phyloP scores from a whole-genome alignment of 2,888 invertebrate genomes.

The Drosophila paranaensis region DNA sequence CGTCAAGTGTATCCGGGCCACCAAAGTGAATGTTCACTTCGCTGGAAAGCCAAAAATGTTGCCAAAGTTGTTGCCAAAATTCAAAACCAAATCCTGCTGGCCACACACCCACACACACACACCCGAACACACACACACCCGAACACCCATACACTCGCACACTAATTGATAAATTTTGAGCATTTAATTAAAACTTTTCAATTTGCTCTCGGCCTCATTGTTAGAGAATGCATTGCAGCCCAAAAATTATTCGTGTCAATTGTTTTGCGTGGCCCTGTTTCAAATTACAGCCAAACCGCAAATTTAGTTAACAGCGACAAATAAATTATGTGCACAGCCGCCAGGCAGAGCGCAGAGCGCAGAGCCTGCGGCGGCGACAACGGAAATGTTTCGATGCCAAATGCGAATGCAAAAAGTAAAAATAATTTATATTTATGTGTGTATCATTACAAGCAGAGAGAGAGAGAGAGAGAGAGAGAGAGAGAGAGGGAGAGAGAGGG shows the following conservation, averaged over 20 bases:
- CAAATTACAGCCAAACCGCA: constrained; percentile 62
- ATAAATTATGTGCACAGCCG: constrained; percentile 61
- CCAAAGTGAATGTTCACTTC: constrained; percentile 40
- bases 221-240: constrained; percentile 32
- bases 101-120: constrained; percentile 13
- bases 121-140: not conserved
- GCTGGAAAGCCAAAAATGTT: constrained; percentile 22
- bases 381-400: constrained; percentile 45
- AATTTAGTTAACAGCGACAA: constrained; percentile 67
- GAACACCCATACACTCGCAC: not conserved
- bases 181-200: constrained; percentile 74
- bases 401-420: constrained; percentile 13
- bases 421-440: constrained; percentile 11
- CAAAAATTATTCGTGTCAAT: constrained; percentile 58
- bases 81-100: constrained; percentile 28
- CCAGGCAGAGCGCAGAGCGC: not conserved
- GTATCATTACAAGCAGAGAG: not conserved
- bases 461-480: not conserved
- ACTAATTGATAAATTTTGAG: constrained; percentile 69
- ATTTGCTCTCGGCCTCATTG: constrained; percentile 43
- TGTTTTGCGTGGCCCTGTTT: constrained; percentile 44
- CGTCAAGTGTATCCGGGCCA: constrained; percentile 36
- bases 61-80: constrained; percentile 30
- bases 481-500: too few relatives aligned
- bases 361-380: not conserved